Evolutionary conservation across 2,797 vertebrate genomes (phyloP), one percentile per base, ranked within the genome.

Genomic region (Rousettus madagascariensis): DNA sequence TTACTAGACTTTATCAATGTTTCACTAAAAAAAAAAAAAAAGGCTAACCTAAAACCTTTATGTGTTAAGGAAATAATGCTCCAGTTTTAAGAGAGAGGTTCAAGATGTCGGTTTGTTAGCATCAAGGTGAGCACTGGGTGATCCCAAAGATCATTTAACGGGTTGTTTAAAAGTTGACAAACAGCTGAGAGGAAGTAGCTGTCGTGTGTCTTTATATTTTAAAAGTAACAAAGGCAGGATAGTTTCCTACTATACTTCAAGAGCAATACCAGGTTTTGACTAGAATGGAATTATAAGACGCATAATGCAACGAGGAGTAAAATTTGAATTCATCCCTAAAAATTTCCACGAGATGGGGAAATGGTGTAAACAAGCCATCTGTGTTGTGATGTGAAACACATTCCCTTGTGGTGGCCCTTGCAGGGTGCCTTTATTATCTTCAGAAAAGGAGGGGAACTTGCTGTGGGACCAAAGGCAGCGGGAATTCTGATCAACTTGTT

Each of bases 351-450:
- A 95, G 96, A 89, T 96, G 92, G 97, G 92, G 79, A 93, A 93
- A 91, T 90, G 96, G 94, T 96, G 91, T 96, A 97, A 97, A 97
- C 95, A 97, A 97, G 96, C 97, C 97, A 97, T 97, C 97, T 97
- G 97, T 97, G 97, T 98, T 98, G 94, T 98, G 97, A 97, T 98
- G 86, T 96, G 96, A 90, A 98, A 82, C 97, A 97, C 97, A 97
- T 97, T 97, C 97, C 92, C 92, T 86, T 22, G 91, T 49, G 92
- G 95, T 97, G 96, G 96, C 89, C 97, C 94, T 97, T 91, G 95
- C 51, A 15, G 97, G 95, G 95, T 74, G 96, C 86, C 97, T 91
- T 78, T 90, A 94, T 95, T 94, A 94, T 97, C 93, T 59, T 92
- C 33, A 63, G 6, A 38, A 66, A 71, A 65, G 61, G n/a, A 65